Conservation (phyloP, 2,113 vertebrate genomes). For the Rallus limicola region DNA sequence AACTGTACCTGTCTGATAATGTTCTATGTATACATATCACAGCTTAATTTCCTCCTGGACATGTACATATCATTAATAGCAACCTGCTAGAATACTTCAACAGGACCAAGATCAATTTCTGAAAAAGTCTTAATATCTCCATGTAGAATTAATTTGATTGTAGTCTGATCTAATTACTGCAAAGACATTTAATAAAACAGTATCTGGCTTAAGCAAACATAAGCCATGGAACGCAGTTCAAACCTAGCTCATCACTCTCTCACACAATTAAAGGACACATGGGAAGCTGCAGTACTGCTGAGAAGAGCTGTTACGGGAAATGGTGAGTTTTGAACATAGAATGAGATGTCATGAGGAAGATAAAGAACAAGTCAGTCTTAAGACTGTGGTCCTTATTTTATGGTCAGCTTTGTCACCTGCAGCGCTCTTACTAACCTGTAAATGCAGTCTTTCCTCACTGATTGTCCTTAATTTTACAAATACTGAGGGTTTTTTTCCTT, state of each 20-base stretch:
- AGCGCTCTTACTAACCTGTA: background rate
- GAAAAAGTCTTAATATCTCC: constrained; percentile 16
- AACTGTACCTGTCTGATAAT: constrained; percentile 67
- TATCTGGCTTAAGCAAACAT: constrained; percentile 41
- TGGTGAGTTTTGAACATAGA: background rate
- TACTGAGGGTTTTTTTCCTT: background rate
- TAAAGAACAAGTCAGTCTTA: background rate
- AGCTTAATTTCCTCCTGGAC: constrained; percentile 62
- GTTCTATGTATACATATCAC: constrained; percentile 57
- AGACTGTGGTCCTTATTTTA: constrained; percentile 16
- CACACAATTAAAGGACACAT: background rate
- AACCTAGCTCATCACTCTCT: background rate
- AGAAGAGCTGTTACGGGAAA: background rate
- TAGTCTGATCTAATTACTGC: background rate
- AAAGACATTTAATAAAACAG: constrained; percentile 26
- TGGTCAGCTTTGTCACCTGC: background rate
- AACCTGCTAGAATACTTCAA: constrained; percentile 51
- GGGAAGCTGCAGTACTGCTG: background rate
- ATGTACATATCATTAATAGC: constrained; percentile 45
- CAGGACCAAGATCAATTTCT: constrained; percentile 49
- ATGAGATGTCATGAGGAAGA: background rate
- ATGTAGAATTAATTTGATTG: background rate
- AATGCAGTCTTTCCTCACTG: background rate
- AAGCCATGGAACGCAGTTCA: constrained; percentile 4
- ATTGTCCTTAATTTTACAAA: constrained; percentile 19